Percentiles rank a stretch among this genome's conserved stretches.
Conservation (phyloP, 2,797 vertebrate species). For the Lepilemur septentrionalis region DNA sequence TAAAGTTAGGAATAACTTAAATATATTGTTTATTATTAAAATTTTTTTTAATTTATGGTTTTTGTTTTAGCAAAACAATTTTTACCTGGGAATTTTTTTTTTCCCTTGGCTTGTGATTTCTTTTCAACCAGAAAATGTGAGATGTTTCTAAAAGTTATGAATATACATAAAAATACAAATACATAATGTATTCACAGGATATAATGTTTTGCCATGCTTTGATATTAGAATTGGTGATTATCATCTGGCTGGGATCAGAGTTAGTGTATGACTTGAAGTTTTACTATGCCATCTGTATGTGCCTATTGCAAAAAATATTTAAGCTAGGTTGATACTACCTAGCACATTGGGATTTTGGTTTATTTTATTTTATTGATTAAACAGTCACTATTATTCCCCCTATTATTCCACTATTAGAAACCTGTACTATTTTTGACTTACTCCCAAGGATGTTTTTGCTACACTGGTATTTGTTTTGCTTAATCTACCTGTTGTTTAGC, state of each 20-base stretch:
- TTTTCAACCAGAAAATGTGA: not conserved
- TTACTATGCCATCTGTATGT: not conserved
- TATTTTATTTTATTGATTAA: not conserved
- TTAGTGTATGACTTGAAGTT: not conserved
- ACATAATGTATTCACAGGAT: not conserved
- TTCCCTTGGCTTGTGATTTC: not conserved
- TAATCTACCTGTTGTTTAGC: not conserved
- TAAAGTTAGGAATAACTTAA: no score
- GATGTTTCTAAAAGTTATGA: not conserved
- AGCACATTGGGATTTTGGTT: not conserved
- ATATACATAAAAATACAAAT: not conserved
- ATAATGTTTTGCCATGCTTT: not conserved
- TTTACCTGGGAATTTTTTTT: not conserved
- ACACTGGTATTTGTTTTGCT: not conserved
- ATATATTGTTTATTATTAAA: no score
- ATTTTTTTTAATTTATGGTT: not conserved
- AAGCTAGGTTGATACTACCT: not conserved
- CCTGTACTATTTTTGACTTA: not conserved
- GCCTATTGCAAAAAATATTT: not conserved
- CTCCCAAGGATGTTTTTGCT: not conserved
- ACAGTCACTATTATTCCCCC: not conserved
- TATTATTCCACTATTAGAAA: not conserved
- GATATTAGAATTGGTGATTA: not conserved
- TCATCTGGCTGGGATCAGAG: not conserved
- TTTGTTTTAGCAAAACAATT: not conserved